phyloP scores from a whole-genome alignment of 2,797 vertebrate genomes.

The Enteromius unitaeniatus region DNA sequence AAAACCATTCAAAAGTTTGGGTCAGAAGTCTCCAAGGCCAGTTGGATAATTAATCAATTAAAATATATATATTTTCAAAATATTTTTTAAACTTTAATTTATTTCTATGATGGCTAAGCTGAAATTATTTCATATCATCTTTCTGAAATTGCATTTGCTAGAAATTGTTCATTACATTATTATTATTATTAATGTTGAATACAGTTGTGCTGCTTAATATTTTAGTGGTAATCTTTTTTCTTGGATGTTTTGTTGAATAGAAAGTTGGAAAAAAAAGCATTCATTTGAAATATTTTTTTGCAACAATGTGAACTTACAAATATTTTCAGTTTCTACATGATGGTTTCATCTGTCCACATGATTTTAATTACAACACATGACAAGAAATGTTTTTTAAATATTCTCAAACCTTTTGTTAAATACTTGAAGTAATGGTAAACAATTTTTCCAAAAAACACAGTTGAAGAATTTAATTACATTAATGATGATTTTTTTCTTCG shows the following conservation, averaged over 20 bases:
- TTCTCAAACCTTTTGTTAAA: background rate
- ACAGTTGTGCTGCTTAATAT: slow-evolving; percentile 7
- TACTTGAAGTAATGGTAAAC: background rate
- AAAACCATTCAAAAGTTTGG: background rate
- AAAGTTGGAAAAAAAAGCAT: background rate
- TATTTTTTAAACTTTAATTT: background rate
- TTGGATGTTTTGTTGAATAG: background rate
- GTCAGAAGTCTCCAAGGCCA: background rate
- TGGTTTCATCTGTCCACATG: background rate
- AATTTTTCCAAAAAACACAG: background rate
- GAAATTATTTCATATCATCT: background rate
- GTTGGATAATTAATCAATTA: background rate
- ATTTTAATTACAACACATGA: background rate
- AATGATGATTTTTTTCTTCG: background rate
- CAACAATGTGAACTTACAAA: background rate
- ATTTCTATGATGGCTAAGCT: background rate
- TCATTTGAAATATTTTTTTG: background rate
- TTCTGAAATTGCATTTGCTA: background rate
- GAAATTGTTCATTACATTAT: background rate
- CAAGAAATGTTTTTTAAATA: background rate
- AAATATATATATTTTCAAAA: background rate
- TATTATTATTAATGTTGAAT: background rate
- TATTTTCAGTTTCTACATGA: background rate
- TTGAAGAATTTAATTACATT: background rate
- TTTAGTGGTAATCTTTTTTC: background rate